These are phyloP conservation scores for Rhinoderma darwinii DNA, from an alignment of 2,113 vertebrate species.

Conservation along the genomic window DNA sequence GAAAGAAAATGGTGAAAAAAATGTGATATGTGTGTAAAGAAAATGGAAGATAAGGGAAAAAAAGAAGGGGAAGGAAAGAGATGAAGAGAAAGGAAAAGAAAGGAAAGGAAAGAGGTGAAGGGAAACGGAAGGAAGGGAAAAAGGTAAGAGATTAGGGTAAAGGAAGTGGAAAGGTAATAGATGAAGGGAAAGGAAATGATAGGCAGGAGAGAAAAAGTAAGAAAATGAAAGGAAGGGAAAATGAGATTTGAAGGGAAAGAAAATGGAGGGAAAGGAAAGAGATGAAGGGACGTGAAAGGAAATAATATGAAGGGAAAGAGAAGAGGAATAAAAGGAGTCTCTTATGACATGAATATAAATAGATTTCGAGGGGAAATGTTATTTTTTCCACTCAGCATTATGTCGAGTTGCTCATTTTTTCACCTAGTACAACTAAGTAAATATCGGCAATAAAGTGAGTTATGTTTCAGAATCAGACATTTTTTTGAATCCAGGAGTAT, in stretches of 20 bases:
- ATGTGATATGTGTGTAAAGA: not conserved
- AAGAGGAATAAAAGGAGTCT: too few species aligned
- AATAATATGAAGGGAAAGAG: not conserved
- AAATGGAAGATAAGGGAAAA: not conserved
- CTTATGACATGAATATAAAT: too few species aligned
- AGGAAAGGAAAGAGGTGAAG: not conserved
- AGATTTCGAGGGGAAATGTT: too few species aligned
- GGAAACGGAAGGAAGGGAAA: too few species aligned
- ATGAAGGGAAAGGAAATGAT: not conserved
- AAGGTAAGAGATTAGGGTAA: not conserved
- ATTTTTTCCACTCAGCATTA: not conserved
- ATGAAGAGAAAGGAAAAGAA: not conserved
- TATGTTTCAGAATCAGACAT: not conserved
- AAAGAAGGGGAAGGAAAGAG: too few species aligned
- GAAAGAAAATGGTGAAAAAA: not conserved
- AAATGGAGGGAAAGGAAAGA: not conserved
- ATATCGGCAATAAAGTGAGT: conserved; percentile 6
- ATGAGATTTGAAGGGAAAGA: not conserved
- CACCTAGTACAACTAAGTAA: not conserved
- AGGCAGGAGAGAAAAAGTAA: too few species aligned
- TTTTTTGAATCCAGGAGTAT: not conserved
- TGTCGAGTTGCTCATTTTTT: not conserved
- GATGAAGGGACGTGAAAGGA: not conserved
- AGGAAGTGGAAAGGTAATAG: not conserved
- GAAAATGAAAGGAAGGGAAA: not conserved